Base-by-base conservation (phyloP, 2,888 invertebrate species). In the Pollenia amentaria region DNA sequence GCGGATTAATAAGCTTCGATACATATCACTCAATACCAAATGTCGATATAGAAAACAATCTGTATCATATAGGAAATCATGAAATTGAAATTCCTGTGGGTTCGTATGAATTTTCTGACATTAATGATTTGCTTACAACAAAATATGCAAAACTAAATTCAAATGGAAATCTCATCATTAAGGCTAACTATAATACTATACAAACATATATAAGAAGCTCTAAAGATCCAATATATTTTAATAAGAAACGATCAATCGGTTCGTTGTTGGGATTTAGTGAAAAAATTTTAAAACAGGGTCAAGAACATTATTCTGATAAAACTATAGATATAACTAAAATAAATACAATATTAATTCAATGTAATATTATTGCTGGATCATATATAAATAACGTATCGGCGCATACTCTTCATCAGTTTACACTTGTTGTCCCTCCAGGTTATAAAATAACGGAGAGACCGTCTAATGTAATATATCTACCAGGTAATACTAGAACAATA, bases 401-500 rank as follows among this genome's bases (percentile, higher is more conserved):
- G 92, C 83, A n/a, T 44, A 91, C 90, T 8, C 89, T 7, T 8
- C 44, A 64, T 44, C 64, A 64, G 18, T 64, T 64, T 64, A 38
- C 21, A 38, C 60, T 46, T 46, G 86, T 86, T 48, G 90, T 90
- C 16, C 88, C 88, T 18, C 90, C 91, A 16, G 92, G 92, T n/a
- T 92, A 90, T 90, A 90, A 91, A 89, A 90, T 92, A 42, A 88
- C 90, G 69, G 91, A 92, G 84, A 89, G 89, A 14, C 92, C 92
- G 10, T 77, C 79, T 70, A 90, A 90, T 89, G 88, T 91, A 16
- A 90, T 91, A 83, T 92, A 91, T 90, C 89, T 91, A 85, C 92
- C 29, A 29, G 88, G 91, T 14, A 91, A 86, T 77, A 87, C 88
- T 21, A 86, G 69, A 73, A 77, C 79, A 48, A 90, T 92, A 85